Base-by-base conservation (phyloP, 1,140 invertebrate genomes). In the Chionoecetes opilio region DNA sequence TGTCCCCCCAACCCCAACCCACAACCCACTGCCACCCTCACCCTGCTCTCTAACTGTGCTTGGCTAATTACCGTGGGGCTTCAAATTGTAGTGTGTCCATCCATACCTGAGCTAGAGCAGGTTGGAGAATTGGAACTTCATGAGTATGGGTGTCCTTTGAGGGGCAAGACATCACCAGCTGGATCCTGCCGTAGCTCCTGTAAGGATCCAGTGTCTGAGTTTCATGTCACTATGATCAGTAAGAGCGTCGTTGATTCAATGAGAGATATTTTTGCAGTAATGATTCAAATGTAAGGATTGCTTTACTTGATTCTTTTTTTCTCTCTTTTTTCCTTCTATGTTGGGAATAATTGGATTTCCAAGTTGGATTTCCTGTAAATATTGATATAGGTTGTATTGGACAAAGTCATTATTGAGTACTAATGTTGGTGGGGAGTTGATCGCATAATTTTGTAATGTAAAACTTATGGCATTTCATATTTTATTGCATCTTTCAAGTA, bases 91-190 rank as follows among this genome's bases (percentile, higher is more conserved):
- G 96, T 96, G 46, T 96, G 96, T 93, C 96, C 96, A 82, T 95
- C 95, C 88, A 93, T 96, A 94, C 96, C 96, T 91, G 96, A 96
- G 91, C 84, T 96, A 37, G 96, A 96, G 95, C 94, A 95, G 92
- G 96, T 95, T 92, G 94, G 95, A 41, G 96, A 96, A 82, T 91
- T 93, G 93, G 95, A 96, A 91, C 95, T 95, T 84, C 96, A 96
- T 95, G 96, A 96, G 94, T 92, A 96, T 93, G 96, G 96, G 86
- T 96, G 96, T 94, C 96, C 96, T 6, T 41, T 96, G 82, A 96
- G 93, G 82, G 91, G 94, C 63, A 95, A 96, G 82, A 87, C 95
- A 34, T 96, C 96, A 53, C 93, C 95, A 63, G 93, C 95, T 26
- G 95, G 96, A 35, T 96, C 95, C 89, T 95, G 93, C 94, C 96